Base-by-base conservation (phyloP, 2,797 vertebrate species). In the Brachyalestes nurse region DNA sequence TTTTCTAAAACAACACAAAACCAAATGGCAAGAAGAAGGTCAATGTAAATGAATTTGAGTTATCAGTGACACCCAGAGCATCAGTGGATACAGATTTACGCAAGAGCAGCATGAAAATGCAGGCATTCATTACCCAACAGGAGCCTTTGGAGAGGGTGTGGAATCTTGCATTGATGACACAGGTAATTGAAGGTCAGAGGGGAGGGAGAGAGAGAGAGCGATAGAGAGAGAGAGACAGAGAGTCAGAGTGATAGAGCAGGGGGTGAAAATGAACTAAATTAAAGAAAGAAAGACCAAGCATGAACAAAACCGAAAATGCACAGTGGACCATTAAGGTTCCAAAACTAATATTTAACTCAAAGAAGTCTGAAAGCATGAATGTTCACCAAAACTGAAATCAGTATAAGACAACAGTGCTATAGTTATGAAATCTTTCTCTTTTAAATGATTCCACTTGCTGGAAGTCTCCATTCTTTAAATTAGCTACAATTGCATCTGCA, bases 101-200 rank as follows among this genome's bases (percentile, higher is more conserved):
- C 61, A 76, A 76, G 74, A 5, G 1, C 45, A 76, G 45, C 16
- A n/a, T 64, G 25, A 64, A n/a, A 62, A 51, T 51, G 74, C 23
- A 76, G 65, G 8, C 23, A 16, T 23, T 42, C 19, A 47, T 75
- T 75, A 47, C 73, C 42, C 19, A 62, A 75, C 21, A 75, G 42
- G 8, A 28, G 17, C 7, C 51, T 72, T 19, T 38, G 53, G 10
- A 38, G 28, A 57, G 53, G 53, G 38, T 40, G 40, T 38, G 13
- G 19, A 58, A 73, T 25, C 45, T 70, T 14, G 19, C 25, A 23
- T 10, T 72, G 70, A 57, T 17, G 34, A 55, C 69, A 71, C 16
- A 1, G 49, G 23, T 53, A 17, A 72, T 23, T 17, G 47, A 42
- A 45, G 5, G 12, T 61, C 58, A 61, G 0, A 61, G 6, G 28